phyloP scores from a whole-genome alignment of 2,113 vertebrate genomes.

The Hystrix cristata region DNA sequence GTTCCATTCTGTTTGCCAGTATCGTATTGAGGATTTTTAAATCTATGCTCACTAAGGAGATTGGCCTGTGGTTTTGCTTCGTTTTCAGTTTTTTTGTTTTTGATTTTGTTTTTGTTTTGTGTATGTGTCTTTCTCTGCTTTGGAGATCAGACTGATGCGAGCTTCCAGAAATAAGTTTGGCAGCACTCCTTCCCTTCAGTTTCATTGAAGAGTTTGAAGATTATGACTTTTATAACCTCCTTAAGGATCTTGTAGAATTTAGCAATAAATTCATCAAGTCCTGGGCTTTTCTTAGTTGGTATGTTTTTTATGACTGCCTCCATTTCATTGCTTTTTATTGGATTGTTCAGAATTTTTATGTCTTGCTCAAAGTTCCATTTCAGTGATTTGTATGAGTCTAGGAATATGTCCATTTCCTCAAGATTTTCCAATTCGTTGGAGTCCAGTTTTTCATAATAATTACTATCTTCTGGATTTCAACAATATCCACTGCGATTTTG shows the following conservation, averaged over 20 bases:
- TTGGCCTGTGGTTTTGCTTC: background rate
- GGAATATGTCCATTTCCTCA: background rate
- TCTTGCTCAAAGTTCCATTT: background rate
- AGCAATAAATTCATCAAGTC: background rate
- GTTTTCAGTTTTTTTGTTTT: too few relatives aligned
- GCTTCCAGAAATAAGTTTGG: background rate
- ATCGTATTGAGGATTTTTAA: background rate
- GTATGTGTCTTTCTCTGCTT: background rate
- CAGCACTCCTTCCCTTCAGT: background rate
- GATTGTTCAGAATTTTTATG: background rate
- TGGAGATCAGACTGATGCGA: background rate
- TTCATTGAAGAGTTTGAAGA: background rate
- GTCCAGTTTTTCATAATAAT: background rate
- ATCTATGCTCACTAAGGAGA: background rate
- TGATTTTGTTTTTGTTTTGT: too few relatives aligned
- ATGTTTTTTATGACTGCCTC: background rate
- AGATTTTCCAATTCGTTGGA: background rate
- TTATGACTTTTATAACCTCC: background rate
- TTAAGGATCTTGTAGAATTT: background rate
- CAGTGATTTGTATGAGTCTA: background rate
- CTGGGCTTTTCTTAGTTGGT: background rate
- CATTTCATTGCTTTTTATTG: background rate
- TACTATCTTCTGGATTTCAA: background rate
- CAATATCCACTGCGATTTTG: background rate
- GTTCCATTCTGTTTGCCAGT: background rate